Evolutionary conservation across 2,888 invertebrate genomes (phyloP).

Genomic region (Busseola fusca): DNA sequence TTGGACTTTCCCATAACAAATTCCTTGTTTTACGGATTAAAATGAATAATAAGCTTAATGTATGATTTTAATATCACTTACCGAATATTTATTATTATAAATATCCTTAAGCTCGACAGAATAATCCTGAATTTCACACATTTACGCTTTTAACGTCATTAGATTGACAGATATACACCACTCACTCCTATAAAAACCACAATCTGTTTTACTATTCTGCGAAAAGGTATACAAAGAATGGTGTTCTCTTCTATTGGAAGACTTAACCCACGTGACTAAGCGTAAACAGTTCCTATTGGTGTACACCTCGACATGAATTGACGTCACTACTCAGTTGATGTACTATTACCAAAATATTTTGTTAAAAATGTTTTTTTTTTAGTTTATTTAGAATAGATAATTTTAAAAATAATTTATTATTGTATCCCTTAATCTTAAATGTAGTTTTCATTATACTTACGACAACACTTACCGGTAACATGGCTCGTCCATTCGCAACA

Average conservation of each 20-base stretch:
- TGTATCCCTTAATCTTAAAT: not conserved
- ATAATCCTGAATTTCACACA: slow-evolving; percentile 92
- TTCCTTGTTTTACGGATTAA: slow-evolving; percentile 75
- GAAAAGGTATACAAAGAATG: slow-evolving; percentile 90
- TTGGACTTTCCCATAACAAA: slow-evolving; percentile 84
- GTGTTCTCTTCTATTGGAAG: slow-evolving; percentile 84
- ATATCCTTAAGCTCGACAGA: slow-evolving; percentile 91
- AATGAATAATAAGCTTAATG: slow-evolving; percentile 55
- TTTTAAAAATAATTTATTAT: slow-evolving; percentile 8
- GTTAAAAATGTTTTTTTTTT: not conserved
- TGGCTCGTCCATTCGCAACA: slow-evolving; percentile 79
- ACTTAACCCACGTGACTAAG: slow-evolving; percentile 86
- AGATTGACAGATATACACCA: slow-evolving; percentile 88
- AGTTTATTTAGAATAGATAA: not conserved
- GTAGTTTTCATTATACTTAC: slow-evolving; percentile 63
- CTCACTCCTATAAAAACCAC: slow-evolving; percentile 88
- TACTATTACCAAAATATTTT: slow-evolving; percentile 54
- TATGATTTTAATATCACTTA: slow-evolving; percentile 83
- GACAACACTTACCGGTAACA: slow-evolving; percentile 70
- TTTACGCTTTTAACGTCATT: slow-evolving; percentile 88
- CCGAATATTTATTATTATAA: slow-evolving; percentile 91
- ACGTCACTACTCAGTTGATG: slow-evolving; percentile 74
- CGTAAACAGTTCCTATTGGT: slow-evolving; percentile 81
- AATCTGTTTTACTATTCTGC: slow-evolving; percentile 87
- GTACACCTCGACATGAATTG: slow-evolving; percentile 61